These are phyloP conservation scores for Drosophila virilis DNA, from an alignment of 1,140 invertebrate genomes.

Conservation along the genomic window DNA sequence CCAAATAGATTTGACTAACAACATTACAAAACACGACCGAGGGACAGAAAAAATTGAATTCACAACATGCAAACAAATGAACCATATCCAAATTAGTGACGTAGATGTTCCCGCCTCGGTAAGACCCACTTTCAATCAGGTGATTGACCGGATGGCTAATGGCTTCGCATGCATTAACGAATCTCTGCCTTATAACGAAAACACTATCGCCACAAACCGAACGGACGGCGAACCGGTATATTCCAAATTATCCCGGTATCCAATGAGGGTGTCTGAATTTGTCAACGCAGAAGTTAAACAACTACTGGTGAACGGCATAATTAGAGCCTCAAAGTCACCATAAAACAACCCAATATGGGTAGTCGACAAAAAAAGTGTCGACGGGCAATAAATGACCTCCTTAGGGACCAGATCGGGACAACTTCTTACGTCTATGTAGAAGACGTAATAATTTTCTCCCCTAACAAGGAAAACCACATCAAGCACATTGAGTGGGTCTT, in stretches of 20 bases:
- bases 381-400: not conserved
- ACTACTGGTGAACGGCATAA: too few species aligned
- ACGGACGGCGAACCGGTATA: not conserved
- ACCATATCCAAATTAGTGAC: not conserved
- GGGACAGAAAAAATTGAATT: not conserved
- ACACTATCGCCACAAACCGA: not conserved
- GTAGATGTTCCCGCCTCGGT: not conserved
- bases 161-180: not conserved
- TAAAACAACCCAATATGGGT: too few species aligned
- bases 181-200: not conserved
- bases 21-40: not conserved
- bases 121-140: too few species aligned
- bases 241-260: not conserved
- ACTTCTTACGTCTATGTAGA: not conserved
- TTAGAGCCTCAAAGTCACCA: too few species aligned
- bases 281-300: not conserved
- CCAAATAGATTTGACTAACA: not conserved
- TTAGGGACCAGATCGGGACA: not conserved
- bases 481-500: too few species aligned
- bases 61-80: not conserved
- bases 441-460: too few species aligned
- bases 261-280: too few species aligned
- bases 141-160: not conserved
- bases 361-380: not conserved
- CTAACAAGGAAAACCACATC: too few species aligned